Percentiles rank a stretch among this genome's conserved stretches.
phyloP scores from a whole-genome alignment of 2,888 invertebrate species.

The Drepanosiphum platanoidis region DNA sequence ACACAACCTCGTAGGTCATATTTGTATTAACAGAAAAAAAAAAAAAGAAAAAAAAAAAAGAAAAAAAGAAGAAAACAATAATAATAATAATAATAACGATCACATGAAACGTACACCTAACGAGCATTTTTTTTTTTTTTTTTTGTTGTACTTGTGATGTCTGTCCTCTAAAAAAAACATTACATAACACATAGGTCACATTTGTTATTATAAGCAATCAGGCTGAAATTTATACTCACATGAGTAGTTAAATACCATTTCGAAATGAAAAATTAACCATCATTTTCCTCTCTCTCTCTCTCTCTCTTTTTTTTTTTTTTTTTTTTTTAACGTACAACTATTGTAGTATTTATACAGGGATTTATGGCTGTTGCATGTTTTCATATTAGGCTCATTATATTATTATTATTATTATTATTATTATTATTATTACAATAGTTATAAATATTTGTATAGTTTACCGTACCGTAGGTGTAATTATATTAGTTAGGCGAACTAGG shows the following conservation, averaged over 20 bases:
- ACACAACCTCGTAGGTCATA: conserved; percentile 15
- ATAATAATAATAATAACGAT: conserved; percentile 30
- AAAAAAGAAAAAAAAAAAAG: conserved; percentile 22
- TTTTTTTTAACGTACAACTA: not conserved
- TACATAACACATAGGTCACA: not conserved
- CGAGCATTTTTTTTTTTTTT: not conserved
- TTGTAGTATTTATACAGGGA: conserved; percentile 32
- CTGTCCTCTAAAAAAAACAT: conserved; percentile 10
- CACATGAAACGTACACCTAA: not conserved
- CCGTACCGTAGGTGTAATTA: not conserved
- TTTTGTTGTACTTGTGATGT: conserved; percentile 47
- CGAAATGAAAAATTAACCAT: not conserved
- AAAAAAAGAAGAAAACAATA: conserved; percentile 12
- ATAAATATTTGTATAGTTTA: not conserved
- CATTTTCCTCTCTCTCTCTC: not conserved
- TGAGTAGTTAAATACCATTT: conserved; percentile 35
- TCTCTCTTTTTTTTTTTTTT: conserved; percentile 14
- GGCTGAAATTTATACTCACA: conserved; percentile 22
- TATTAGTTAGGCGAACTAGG: not conserved
- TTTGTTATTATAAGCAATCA: conserved; percentile 4
- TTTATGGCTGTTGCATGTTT: conserved; percentile 40
- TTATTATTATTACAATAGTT: too few relatives aligned
- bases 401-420: conserved; percentile 2
- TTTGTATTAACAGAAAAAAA: conserved; percentile 30
- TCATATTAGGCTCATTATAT: conserved; percentile 8